Conservation (phyloP, 2,797 vertebrate species). For the Ceryle rudis region DNA sequence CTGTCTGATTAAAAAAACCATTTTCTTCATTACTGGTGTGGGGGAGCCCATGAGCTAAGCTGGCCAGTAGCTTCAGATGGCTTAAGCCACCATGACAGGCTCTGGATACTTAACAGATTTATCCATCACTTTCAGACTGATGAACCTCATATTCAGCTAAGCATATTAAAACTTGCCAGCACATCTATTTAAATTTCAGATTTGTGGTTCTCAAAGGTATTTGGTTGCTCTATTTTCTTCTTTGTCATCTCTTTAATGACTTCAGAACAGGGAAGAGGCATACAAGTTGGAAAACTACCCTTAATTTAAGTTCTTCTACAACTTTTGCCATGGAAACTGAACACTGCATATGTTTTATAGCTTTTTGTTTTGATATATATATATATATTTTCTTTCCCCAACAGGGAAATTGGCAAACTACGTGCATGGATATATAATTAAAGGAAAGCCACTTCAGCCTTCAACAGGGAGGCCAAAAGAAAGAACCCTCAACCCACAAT, state of each 20-base stretch:
- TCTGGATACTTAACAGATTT: neutral
- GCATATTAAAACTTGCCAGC: constrained; percentile 6
- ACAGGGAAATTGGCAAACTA: neutral
- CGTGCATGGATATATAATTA: neutral
- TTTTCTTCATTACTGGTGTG: neutral
- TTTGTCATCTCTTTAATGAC: neutral
- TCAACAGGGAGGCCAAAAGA: neutral
- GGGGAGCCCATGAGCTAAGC: neutral
- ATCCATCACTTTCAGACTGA: neutral
- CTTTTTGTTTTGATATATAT: neutral
- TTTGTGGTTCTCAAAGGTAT: constrained; percentile 27
- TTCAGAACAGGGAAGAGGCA: neutral
- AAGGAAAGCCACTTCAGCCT: neutral
- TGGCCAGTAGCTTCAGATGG: neutral
- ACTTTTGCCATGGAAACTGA: neutral
- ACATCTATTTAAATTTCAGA: constrained; percentile 31
- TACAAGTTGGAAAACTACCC: neutral
- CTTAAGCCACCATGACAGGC: neutral
- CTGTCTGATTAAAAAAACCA: neutral
- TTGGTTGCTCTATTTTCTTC: neutral
- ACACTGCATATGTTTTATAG: neutral
- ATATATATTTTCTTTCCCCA: neutral
- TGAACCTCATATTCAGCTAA: neutral
- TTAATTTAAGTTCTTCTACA: neutral
- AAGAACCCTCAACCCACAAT: neutral